Conservation (phyloP, 2,113 vertebrate genomes). For the Ibidorhyncha struthersii region DNA sequence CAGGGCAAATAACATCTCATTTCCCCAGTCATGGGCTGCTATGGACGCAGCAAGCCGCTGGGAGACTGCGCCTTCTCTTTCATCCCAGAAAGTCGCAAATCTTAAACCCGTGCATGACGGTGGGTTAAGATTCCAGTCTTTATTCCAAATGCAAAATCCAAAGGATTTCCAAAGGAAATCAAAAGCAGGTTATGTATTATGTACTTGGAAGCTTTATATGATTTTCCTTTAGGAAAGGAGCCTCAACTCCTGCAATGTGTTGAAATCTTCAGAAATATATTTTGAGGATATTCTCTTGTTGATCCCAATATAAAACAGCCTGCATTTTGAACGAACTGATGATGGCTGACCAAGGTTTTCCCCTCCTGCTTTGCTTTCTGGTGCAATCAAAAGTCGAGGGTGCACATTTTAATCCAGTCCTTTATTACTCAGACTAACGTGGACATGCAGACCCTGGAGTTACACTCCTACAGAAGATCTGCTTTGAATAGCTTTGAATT, state of each 20-base stretch:
- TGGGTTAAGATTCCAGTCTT: background rate
- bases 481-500: background rate
- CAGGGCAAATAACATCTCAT: background rate
- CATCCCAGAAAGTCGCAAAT: background rate
- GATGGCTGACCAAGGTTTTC: background rate
- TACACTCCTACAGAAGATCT: conserved; percentile 12
- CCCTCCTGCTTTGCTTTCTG: background rate
- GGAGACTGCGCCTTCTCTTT: background rate
- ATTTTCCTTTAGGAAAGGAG: background rate
- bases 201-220: background rate
- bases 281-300: conserved; percentile 17
- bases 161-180: conserved; percentile 46
- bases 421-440: background rate
- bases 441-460: background rate
- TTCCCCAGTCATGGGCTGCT: background rate
- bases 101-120: background rate
- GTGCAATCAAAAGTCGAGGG: background rate
- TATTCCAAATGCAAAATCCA: background rate
- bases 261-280: background rate
- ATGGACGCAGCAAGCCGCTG: background rate
- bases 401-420: background rate
- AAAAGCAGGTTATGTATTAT: conserved; percentile 20
- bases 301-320: background rate
- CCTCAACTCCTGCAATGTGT: background rate
- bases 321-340: background rate